Conservation (phyloP, 2,797 vertebrate genomes). For the Danio jaintianensis region DNA sequence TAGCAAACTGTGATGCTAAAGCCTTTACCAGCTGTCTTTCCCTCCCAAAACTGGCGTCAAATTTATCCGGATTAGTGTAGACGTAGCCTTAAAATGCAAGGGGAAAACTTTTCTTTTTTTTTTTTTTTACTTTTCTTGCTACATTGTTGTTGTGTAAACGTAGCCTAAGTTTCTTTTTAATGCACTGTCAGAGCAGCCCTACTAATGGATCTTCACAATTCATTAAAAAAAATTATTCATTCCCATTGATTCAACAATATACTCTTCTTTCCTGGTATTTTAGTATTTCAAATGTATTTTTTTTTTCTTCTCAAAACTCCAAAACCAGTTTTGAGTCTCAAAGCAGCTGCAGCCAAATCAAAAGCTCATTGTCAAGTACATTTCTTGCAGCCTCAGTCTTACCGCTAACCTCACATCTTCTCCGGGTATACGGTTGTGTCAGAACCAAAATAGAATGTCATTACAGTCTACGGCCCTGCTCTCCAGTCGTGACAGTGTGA, state of each 20-base stretch:
- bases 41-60: slow-evolving; percentile 16
- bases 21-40: not conserved
- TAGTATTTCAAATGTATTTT: not conserved
- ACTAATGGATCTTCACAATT: too few relatives aligned
- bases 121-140: too few relatives aligned
- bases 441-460: slow-evolving; percentile 72
- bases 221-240: too few relatives aligned
- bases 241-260: too few relatives aligned
- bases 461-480: slow-evolving; percentile 67
- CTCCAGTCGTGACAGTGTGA: slow-evolving; percentile 65
- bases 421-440: slow-evolving; percentile 57
- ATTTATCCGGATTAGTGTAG: too few relatives aligned
- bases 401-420: slow-evolving; percentile 70
- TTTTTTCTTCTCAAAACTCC: slow-evolving; percentile 30
- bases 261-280: not conserved
- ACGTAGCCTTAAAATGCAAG: too few relatives aligned
- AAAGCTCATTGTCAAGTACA: slow-evolving; percentile 63
- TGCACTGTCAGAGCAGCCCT: too few relatives aligned
- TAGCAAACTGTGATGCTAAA: slow-evolving; percentile 16
- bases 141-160: too few relatives aligned
- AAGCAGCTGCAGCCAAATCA: slow-evolving; percentile 37
- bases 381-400: slow-evolving; percentile 53
- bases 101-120: too few relatives aligned
- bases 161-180: too few relatives aligned
- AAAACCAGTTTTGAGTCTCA: not conserved